phyloP scores from a whole-genome alignment of 2,888 invertebrate genomes.

The Tholera decimalis region DNA sequence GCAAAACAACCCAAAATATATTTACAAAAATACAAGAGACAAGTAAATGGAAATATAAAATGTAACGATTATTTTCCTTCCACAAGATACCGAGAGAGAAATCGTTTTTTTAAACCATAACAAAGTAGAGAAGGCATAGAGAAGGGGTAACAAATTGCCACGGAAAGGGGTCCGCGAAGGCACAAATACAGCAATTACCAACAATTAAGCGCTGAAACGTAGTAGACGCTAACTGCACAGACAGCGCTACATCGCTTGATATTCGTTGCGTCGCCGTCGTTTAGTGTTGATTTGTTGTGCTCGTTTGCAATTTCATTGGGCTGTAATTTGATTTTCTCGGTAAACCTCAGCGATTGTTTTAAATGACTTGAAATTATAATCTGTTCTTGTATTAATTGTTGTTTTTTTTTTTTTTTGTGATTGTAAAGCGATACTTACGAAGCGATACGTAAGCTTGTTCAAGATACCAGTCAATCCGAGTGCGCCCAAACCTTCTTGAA shows the following conservation, averaged over 20 bases:
- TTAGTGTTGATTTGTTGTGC: constrained; percentile 46
- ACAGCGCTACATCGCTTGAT: constrained; percentile 36
- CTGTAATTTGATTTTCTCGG: constrained; percentile 22
- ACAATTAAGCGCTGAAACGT: constrained; percentile 57
- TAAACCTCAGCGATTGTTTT: too few species aligned
- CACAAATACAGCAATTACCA: constrained; percentile 64
- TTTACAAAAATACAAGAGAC: background rate
- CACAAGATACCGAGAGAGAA: constrained; percentile 18
- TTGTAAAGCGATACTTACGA: too few species aligned
- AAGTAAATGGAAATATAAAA: constrained; percentile 34
- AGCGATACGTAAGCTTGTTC: too few species aligned
- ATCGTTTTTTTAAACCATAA: constrained; percentile 30
- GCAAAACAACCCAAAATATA: background rate
- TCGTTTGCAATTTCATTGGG: constrained; percentile 23
- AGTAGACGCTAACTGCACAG: constrained; percentile 24
- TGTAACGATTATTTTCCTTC: constrained; percentile 36
- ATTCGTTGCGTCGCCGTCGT: constrained; percentile 48
- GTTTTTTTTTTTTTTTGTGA: too few species aligned
- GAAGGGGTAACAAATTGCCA: constrained; percentile 54
- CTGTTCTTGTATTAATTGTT: too few species aligned
- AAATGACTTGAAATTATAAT: too few species aligned
- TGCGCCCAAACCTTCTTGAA: too few species aligned
- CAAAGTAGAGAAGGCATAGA: constrained; percentile 30
- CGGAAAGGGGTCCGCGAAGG: constrained; percentile 27
- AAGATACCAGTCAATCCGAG: too few species aligned